Base-by-base conservation (phyloP, 2,888 invertebrate species). In the Melangyna quadrimaculata region DNA sequence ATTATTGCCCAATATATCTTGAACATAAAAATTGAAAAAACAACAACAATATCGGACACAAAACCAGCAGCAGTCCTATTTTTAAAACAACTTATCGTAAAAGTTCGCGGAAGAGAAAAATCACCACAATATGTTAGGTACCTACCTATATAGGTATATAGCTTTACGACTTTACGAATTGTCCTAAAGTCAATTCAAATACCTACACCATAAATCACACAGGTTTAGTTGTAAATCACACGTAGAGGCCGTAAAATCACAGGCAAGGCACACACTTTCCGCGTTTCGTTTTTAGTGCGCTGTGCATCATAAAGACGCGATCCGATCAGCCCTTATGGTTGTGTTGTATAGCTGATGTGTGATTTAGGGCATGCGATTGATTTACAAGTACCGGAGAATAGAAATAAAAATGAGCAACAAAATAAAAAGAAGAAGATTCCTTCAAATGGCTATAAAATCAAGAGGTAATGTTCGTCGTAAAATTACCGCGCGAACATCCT, bases 121-220 rank as follows among this genome's bases (percentile, higher is more conserved):
- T 67, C 74, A 83, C 75, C 75, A 57, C 78, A 74, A 48, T 73
- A n/a, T 5, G n/a, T n/a, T n/a, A n/a, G n/a, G n/a, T n/a, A n/a
- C n/a, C n/a, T n/a, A n/a, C 43, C n/a, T n/a, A n/a, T n/a, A n/a
- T n/a, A n/a, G n/a, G n/a, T 22, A 48, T 14, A 55, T 72, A 73
- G 57, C 78, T 55, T 77, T 69, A 78, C 48, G 61, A 73, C 81
- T 86, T 77, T 69, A 78, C 48, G 61, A 73, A 77, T 86, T 86
- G 86, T 80, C 86, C 80, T 81, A 55, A 80, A 86, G 69, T 86
- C 78, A 75, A 78, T 81, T 81, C 77, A 59, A 73, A 74, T 73
- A 55, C 29, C 24, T 19, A 48, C 19, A 19, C 51, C 61, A 78
- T 86, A 86, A 86, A 81, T 86, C 70, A 86, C 77, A 75, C 86